Conservation (phyloP, 2,888 invertebrate species). For the Axea sp. region DNA sequence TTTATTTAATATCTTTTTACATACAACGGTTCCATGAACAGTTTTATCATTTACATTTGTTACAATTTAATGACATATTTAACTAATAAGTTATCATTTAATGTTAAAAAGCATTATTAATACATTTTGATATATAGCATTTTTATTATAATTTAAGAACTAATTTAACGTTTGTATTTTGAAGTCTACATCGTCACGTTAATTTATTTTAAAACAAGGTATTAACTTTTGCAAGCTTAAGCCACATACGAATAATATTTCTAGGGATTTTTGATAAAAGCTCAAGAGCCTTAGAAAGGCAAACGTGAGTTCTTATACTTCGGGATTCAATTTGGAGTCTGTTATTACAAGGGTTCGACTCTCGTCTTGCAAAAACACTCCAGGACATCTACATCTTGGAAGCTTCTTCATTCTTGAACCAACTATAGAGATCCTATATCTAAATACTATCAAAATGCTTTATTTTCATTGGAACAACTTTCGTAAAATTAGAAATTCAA, state of each 20-base stretch:
- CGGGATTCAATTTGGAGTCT: conserved; percentile 79
- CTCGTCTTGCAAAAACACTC: conserved; percentile 79
- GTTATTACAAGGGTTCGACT: conserved; percentile 80
- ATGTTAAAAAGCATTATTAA: no score
- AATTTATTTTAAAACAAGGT: conserved; percentile 19
- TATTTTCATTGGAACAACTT: conserved; percentile 57
- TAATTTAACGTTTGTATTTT: no score
- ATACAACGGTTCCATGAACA: no score
- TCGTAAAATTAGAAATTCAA: conserved; percentile 47
- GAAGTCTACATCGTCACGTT: no score
- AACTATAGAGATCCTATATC: conserved; percentile 57
- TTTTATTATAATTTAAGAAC: no score
- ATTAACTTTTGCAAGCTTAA: conserved; percentile 38
- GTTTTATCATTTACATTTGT: no score
- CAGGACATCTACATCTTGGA: conserved; percentile 77
- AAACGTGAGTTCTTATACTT: conserved; percentile 72
- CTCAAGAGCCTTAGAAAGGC: conserved; percentile 64
- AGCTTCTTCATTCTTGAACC: conserved; percentile 66
- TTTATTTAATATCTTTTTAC: no score
- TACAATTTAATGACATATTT: no score
- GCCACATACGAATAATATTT: conserved; percentile 52
- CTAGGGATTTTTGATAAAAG: conserved; percentile 61
- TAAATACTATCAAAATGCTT: conserved; percentile 61
- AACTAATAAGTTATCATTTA: no score
- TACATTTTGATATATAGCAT: no score